phyloP scores from a whole-genome alignment of 2,797 vertebrate genomes.

The Coregonus suidteri region DNA sequence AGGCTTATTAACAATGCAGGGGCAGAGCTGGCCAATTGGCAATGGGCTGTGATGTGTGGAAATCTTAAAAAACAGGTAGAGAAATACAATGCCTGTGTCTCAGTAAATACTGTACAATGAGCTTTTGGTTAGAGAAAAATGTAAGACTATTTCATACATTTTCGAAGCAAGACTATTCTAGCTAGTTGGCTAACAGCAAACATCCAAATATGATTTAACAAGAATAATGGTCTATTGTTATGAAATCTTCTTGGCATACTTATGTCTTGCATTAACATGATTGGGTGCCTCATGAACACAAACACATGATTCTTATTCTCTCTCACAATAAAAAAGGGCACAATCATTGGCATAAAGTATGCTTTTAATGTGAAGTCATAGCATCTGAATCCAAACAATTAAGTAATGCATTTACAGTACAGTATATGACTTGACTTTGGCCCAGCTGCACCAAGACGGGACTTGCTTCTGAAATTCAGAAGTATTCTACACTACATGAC shows the following conservation, averaged over 20 bases:
- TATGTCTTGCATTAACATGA: constrained; percentile 20
- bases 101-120: constrained; percentile 47
- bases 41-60: background rate
- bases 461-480: constrained; percentile 17
- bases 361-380: background rate
- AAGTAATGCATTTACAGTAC: constrained; percentile 30
- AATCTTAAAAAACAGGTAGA: background rate
- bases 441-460: background rate
- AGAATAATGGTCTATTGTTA: constrained; percentile 41
- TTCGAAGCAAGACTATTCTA: constrained; percentile 64
- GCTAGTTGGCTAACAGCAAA: constrained; percentile 36
- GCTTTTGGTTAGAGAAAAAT: constrained; percentile 18
- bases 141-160: constrained; percentile 61
- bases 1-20: constrained; percentile 41
- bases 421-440: background rate
- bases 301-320: constrained; percentile 17
- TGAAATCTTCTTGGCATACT: constrained; percentile 30
- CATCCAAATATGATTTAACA: constrained; percentile 63
- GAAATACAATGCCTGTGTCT: background rate
- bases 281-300: constrained; percentile 37
- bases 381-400: constrained; percentile 28
- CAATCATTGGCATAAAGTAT: constrained; percentile 14
- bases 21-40: too few relatives aligned
- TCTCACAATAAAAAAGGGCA: constrained; percentile 31
- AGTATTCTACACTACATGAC: background rate